Conservation (phyloP, 2,888 invertebrate species). For the Melipona beecheii region DNA sequence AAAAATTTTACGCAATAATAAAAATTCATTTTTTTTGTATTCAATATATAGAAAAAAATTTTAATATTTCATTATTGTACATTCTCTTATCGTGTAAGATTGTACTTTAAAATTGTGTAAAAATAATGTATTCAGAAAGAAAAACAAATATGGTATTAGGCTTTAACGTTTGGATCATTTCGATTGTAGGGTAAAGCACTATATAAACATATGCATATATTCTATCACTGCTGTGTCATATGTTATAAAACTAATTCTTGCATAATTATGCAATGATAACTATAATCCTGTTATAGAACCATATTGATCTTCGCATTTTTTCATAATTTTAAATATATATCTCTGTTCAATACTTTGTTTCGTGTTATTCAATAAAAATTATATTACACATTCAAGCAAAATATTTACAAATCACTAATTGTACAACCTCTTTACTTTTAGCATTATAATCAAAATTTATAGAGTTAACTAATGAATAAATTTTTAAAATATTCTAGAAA, state of each 20-base stretch:
- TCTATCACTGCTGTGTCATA: slow-evolving; percentile 68
- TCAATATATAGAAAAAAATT: slow-evolving; percentile 38
- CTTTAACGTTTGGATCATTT: slow-evolving; percentile 70
- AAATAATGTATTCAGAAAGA: slow-evolving; percentile 25
- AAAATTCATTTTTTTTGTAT: slow-evolving; percentile 23
- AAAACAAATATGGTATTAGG: slow-evolving; percentile 42
- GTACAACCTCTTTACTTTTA: slow-evolving; percentile 44
- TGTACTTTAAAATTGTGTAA: slow-evolving; percentile 56
- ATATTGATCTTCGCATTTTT: slow-evolving; percentile 64
- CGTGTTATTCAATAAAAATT: slow-evolving; percentile 67
- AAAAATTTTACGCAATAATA: slow-evolving; percentile 21
- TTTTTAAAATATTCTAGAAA: slow-evolving; percentile 18
- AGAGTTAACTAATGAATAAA: slow-evolving; percentile 20
- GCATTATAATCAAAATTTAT: slow-evolving; percentile 33
- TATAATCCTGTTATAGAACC: slow-evolving; percentile 59
- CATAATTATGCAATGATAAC: slow-evolving; percentile 57
- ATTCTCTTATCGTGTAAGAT: slow-evolving; percentile 55
- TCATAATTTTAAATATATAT: slow-evolving; percentile 63
- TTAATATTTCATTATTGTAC: slow-evolving; percentile 42
- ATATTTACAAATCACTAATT: slow-evolving; percentile 50
- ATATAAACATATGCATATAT: slow-evolving; percentile 67
- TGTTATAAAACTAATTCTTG: slow-evolving; percentile 63
- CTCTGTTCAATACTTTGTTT: slow-evolving; percentile 63
- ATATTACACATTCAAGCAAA: slow-evolving; percentile 63
- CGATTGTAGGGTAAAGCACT: slow-evolving; percentile 71